Percentiles rank a stretch among this genome's conserved stretches.
These are phyloP conservation scores for Nesoenas mayeri DNA, from an alignment of 2,113 vertebrate species.

Conservation along the genomic window DNA sequence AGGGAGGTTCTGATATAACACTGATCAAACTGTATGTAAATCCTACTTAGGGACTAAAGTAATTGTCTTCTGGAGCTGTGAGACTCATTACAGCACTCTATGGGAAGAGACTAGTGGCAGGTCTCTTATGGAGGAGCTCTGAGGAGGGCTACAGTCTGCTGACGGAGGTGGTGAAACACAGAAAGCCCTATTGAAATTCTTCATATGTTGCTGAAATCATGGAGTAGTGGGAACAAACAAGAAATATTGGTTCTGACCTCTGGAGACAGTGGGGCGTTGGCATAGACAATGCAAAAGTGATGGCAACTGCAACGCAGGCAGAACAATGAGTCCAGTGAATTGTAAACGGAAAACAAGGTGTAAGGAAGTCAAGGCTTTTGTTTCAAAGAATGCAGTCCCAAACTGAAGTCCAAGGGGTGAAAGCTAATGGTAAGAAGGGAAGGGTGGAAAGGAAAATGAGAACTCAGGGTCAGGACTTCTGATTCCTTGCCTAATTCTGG, in stretches of 20 bases:
- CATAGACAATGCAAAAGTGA: background rate
- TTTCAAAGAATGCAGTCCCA: background rate
- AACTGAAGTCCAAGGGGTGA: background rate
- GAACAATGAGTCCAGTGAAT: background rate
- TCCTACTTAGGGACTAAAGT: background rate
- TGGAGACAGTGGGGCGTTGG: background rate
- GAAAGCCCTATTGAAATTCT: background rate
- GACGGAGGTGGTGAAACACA: background rate
- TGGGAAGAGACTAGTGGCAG: background rate
- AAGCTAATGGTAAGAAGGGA: background rate
- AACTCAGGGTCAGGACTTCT: background rate
- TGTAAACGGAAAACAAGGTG: background rate
- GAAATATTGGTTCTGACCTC: background rate
- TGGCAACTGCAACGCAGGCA: rapidly evolving
- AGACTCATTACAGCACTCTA: background rate
- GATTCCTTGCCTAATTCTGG: background rate
- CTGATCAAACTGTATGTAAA: background rate
- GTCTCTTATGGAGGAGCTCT: background rate
- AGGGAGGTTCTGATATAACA: rapidly evolving
- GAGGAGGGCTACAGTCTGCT: background rate
- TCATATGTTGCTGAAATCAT: background rate
- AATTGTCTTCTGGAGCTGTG: background rate
- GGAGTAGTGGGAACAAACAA: background rate
- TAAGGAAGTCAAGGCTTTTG: background rate
- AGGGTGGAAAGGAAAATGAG: background rate